phyloP scores from a whole-genome alignment of 1,140 invertebrate species.

The Dreissena polymorpha region DNA sequence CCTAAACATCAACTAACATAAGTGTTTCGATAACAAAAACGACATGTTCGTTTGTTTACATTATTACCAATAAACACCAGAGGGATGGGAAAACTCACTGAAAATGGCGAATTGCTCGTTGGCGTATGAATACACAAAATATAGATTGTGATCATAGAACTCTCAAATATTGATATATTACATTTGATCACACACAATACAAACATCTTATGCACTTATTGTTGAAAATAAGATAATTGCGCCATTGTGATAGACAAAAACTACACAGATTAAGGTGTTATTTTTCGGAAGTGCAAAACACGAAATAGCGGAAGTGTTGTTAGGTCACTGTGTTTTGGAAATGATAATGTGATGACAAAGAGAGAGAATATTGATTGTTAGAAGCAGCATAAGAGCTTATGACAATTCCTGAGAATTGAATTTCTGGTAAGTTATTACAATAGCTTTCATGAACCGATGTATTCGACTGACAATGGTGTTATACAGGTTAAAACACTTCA shows the following conservation, averaged over 20 bases:
- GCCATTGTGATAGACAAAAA: no score
- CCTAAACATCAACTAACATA: no score
- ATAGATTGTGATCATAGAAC: no score
- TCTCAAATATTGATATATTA: no score
- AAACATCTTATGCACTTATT: background rate
- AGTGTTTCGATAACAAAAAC: no score
- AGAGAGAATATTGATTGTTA: slow-evolving; percentile 40
- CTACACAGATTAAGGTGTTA: slow-evolving; percentile 1
- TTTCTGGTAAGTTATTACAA: no score
- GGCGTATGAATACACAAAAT: slow-evolving; percentile 16
- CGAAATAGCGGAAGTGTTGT: slow-evolving; percentile 43
- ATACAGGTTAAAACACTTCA: no score
- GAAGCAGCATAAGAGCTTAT: no score
- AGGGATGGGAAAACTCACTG: slow-evolving; percentile 57
- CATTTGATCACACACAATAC: background rate
- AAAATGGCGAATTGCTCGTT: slow-evolving; percentile 60
- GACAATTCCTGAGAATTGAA: no score
- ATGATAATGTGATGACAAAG: slow-evolving; percentile 57
- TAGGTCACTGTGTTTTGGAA: slow-evolving; percentile 54
- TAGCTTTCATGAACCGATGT: no score
- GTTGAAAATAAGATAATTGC: background rate
- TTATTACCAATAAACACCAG: slow-evolving; percentile 65
- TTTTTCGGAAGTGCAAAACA: slow-evolving; percentile 30
- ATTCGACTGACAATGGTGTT: no score
- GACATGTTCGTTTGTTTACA: slow-evolving; percentile 71